A percentile compares a stretch with the other conserved stretches of the same genome.
These are phyloP conservation scores for Oegoconia quadripuncta DNA, from an alignment of 2,888 invertebrate genomes.

Conservation along the genomic window DNA sequence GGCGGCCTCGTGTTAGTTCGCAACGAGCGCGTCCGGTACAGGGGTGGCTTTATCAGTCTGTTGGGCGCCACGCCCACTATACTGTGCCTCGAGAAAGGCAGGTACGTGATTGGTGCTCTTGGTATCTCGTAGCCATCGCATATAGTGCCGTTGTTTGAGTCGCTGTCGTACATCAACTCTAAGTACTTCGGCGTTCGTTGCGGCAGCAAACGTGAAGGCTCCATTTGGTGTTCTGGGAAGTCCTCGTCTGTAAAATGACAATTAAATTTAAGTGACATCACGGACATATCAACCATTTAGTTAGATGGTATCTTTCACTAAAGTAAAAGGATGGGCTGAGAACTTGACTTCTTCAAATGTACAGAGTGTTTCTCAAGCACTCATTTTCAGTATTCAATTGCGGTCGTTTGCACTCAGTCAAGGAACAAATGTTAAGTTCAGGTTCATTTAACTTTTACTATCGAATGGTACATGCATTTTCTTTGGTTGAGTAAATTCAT, in stretches of 20 bases:
- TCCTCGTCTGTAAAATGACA: slow-evolving; percentile 53
- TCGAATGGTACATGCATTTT: no score
- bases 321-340: no score
- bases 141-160: slow-evolving; percentile 52
- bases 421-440: no score
- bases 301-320: no score
- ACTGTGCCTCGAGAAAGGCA: slow-evolving; percentile 58
- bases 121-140: slow-evolving; percentile 84
- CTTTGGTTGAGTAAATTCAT: no score
- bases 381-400: no score
- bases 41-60: slow-evolving; percentile 51
- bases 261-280: not conserved
- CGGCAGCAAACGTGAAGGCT: slow-evolving; percentile 59
- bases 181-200: slow-evolving; percentile 80
- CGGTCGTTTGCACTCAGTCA: no score
- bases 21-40: slow-evolving; percentile 56
- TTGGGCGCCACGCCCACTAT: slow-evolving; percentile 65
- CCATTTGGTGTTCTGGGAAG: slow-evolving; percentile 60
- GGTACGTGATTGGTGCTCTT: slow-evolving; percentile 48
- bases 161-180: slow-evolving; percentile 82
- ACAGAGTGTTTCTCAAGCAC: no score
- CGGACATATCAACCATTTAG: no score
- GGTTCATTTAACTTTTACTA: no score
- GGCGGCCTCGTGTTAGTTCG: slow-evolving; percentile 50
- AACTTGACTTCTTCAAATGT: no score